phyloP scores from a whole-genome alignment of 2,888 invertebrate species.

The Eudemis profundana region DNA sequence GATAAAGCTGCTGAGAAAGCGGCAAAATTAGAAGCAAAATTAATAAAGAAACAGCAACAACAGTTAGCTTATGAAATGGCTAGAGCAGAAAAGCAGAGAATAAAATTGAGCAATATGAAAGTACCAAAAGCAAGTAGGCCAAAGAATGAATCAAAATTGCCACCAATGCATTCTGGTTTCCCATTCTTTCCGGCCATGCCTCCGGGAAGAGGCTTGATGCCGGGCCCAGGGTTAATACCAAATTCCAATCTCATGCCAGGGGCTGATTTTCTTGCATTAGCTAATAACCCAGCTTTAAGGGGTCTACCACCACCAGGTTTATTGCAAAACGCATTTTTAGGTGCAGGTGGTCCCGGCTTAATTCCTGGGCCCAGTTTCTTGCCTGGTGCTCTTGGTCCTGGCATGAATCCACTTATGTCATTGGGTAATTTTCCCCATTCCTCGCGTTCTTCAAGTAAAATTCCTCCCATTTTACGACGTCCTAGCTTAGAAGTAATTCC shows the following conservation, averaged over 20 bases:
- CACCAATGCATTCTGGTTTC: conserved; percentile 76
- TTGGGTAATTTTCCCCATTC: conserved; percentile 84
- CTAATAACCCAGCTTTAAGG: conserved; percentile 79
- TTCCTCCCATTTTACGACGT: conserved; percentile 85
- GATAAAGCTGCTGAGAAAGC: conserved; percentile 65
- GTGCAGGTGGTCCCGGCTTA: conserved; percentile 85
- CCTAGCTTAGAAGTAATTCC: conserved; percentile 85
- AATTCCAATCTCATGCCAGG: conserved; percentile 81
- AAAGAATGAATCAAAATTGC: conserved; percentile 75
- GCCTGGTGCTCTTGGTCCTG: conserved; percentile 65
- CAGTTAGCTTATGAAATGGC: conserved; percentile 76
- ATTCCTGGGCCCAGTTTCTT: conserved; percentile 85
- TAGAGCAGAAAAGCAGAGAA: conserved; percentile 70
- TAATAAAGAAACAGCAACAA: conserved; percentile 79
- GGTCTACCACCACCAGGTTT: conserved; percentile 73
- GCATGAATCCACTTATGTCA: conserved; percentile 82
- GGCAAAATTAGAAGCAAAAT: conserved; percentile 77
- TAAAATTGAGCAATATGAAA: conserved; percentile 68
- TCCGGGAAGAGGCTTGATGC: conserved; percentile 84
- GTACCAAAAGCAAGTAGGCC: conserved; percentile 72
- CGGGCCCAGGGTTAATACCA: conserved; percentile 80
- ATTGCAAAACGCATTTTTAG: conserved; percentile 80
- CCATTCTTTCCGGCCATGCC: conserved; percentile 78
- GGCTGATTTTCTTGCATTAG: conserved; percentile 72
- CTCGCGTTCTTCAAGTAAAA: conserved; percentile 85